These are phyloP conservation scores for Aulostomus chinensis DNA, from an alignment of 2,797 vertebrate genomes.

Conservation along the genomic window DNA sequence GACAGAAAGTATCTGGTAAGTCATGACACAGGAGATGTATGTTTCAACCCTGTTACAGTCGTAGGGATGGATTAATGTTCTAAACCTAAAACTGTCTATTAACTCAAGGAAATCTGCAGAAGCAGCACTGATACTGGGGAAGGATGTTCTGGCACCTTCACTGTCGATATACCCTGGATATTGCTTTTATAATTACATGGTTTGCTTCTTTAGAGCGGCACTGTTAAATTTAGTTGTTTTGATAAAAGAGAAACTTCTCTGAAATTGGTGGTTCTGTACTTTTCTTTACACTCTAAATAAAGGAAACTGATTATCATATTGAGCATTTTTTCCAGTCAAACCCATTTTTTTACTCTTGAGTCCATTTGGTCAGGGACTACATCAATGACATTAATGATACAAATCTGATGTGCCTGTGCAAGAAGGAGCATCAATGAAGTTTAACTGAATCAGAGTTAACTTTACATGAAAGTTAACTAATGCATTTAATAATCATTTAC, in stretches of 20 bases:
- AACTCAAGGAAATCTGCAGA: conserved; percentile 12
- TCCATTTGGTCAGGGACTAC: no score
- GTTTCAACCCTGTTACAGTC: conserved; percentile 2
- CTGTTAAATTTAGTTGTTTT: conserved; percentile 57
- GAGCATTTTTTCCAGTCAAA: no score
- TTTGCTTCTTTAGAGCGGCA: conserved; percentile 35
- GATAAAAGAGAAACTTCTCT: conserved; percentile 31
- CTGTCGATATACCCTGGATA: conserved; percentile 24
- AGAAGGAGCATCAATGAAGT: no score
- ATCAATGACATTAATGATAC: no score
- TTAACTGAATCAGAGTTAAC: no score
- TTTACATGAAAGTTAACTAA: no score
- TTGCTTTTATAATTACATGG: conserved; percentile 41
- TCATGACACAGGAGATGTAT: conserved; percentile 8
- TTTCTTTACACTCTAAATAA: conserved; percentile 69
- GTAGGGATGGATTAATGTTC: conserved; percentile 25
- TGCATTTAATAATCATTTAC: no score
- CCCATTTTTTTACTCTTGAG: no score
- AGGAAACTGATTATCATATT: no score
- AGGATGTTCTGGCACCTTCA: conserved; percentile 31
- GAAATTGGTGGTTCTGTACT: conserved; percentile 54
- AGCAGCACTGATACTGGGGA: conserved; percentile 6
- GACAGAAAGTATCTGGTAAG: conserved; percentile 16
- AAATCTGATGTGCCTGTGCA: no score
- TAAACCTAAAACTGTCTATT: conserved; percentile 17